Base-by-base conservation (phyloP, 2,888 invertebrate genomes). In the Seira ritae region DNA sequence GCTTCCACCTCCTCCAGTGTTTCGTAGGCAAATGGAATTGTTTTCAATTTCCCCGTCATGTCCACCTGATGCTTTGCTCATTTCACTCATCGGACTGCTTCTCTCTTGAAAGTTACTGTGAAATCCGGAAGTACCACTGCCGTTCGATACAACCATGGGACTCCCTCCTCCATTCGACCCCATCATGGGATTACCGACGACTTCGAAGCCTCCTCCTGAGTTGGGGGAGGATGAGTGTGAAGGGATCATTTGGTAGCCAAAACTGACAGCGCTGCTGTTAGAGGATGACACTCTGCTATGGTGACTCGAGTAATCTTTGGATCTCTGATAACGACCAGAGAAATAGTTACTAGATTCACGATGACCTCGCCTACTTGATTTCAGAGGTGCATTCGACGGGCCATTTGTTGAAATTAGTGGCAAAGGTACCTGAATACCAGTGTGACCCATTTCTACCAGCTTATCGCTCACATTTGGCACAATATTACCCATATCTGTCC, bases 101-200 rank as follows among this genome's bases (percentile, higher is more conserved):
- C 50, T 37, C n/a, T 82, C 82, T 17, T 67, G 82, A 23, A 71
- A 82, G 19, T 20, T 46, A 10, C 60, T 22, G 10, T 60, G 82
- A 73, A 65, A 68, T 31, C 3, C 8, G 3, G 31, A 31, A 8
- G 3, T 8, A 31, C 31, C 31, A 31, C 31, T 8, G 2, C 31
- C 31, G 8, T n/a, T n/a, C n/a, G 31, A 8, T 31, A 31, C 8
- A 4, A 31, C 8, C 31, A 31, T 10, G 42, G 55, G 12, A 55
- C 55, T n/a, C 31, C n/a, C 31, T 17, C n/a, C 23, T 42, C 65
- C 74, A 62, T 31, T 10, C 12, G 55, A 55, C 42, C 42, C 42
- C 42, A 42, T 42, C 6, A 42, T 6, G 42, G 42, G 6, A 42
- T 42, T 42, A 6, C 42, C 42, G 42, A 69, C 12, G 3, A 55